phyloP scores from a whole-genome alignment of 2,888 invertebrate species.

The Spicauda simplicius region DNA sequence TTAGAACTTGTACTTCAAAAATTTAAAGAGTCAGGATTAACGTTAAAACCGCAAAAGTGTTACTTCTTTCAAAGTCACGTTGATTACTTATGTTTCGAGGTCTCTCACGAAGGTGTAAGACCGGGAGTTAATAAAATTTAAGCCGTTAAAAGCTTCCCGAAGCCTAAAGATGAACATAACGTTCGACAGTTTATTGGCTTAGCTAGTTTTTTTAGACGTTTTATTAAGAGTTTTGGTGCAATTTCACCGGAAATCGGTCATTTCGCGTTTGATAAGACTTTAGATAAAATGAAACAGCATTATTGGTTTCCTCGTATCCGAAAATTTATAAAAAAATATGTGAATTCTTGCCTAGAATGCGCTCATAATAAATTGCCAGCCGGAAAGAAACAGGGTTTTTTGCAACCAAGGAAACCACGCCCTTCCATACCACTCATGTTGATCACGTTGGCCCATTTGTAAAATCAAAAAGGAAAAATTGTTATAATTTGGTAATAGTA shows the following conservation, averaged over 20 bases:
- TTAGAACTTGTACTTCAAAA: background rate
- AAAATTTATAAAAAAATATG: conserved; percentile 36
- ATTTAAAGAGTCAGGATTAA: conserved; percentile 28
- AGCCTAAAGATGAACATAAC: conserved; percentile 37
- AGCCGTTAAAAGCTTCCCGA: conserved; percentile 38
- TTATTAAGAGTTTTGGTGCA: conserved; percentile 38
- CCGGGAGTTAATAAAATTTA: conserved; percentile 39
- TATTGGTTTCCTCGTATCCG: conserved; percentile 43
- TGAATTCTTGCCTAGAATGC: too few relatives aligned
- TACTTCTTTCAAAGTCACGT: conserved; percentile 37
- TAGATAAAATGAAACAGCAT: conserved; percentile 27
- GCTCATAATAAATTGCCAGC: too few relatives aligned
- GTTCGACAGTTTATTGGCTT: conserved; percentile 42
- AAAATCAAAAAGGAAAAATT: background rate
- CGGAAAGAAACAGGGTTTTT: too few relatives aligned
- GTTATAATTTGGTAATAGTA: background rate
- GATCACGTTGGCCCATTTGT: conserved; percentile 11
- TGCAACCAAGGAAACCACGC: too few relatives aligned
- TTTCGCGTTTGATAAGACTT: conserved; percentile 37
- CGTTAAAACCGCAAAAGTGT: conserved; percentile 40
- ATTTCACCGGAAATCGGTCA: conserved; percentile 41
- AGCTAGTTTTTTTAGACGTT: conserved; percentile 39
- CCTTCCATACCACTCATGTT: too few relatives aligned
- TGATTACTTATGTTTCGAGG: conserved; percentile 39
- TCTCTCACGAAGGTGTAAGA: conserved; percentile 38